Base-by-base conservation (phyloP, 2,888 invertebrate species). In the Hofmannophila pseudospretella region DNA sequence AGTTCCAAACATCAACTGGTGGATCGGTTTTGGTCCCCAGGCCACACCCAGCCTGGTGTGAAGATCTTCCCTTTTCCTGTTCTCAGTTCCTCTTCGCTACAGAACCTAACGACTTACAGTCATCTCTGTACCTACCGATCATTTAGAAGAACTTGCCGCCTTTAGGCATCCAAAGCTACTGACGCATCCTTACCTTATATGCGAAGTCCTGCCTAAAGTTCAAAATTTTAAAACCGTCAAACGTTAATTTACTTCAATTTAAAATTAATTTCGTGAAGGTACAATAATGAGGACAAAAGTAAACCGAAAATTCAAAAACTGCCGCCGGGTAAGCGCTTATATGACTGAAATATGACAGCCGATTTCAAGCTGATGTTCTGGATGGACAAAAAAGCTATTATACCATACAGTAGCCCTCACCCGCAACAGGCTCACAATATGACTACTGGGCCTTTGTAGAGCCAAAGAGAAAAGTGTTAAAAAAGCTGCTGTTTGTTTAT, bases 331-430 rank as follows among this genome's bases (percentile, higher is more conserved):
- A 45, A 46, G 54, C 51, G 49, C 51, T 59, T 58, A 25, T 27
- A 23, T 29, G 32, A 30, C 23, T 47, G 57, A 68, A 68, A 73
- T 70, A 72, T 66, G 70, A 68, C 69, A 70, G 62, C 49, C 62
- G 64, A 68, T 71, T 68, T 67, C 54, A 67, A 66, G 66, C 56
- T 50, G 58, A 61, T 58, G 61, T 56, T 47, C 44, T 43, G 49
- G 30, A 9, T 14, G 16, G 48, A 51, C 53, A 76, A 79, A 80
- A 81, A 80, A 70, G 68, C 68, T 74, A 76, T 81, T 79, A 82
- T 74, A 64, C 58, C 56, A 65, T 75, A 79, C 81, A 66, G 84
- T 80, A 81, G 82, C 80, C 63, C 56, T 62, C 55, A 48, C 56
- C 62, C 56, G 49, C 47, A 50, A 58, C 61, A 49, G 54, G 46